Evolutionary conservation across 2,113 vertebrate species (phyloP).

Genomic region (Callithrix jacchus): DNA sequence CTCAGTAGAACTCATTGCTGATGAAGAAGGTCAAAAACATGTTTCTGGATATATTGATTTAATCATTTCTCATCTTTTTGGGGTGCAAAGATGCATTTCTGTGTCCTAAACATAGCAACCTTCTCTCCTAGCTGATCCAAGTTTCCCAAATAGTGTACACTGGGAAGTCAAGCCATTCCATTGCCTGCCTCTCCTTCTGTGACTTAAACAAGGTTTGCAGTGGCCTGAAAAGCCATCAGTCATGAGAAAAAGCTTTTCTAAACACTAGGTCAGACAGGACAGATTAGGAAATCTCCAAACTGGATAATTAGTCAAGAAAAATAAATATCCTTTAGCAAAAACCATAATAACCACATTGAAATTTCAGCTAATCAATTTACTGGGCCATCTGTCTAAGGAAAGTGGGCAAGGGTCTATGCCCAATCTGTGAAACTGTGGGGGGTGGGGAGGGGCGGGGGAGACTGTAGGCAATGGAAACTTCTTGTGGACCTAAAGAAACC

Average conservation of each 20-base stretch:
- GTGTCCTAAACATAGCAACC: neutral
- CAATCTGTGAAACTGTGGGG: neutral
- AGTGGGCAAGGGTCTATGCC: neutral
- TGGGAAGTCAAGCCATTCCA: neutral
- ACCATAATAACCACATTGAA: neutral
- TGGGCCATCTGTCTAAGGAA: neutral
- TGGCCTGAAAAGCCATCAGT: neutral
- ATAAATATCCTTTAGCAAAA: conserved; percentile 16
- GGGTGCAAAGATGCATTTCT: neutral
- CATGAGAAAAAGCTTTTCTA: neutral
- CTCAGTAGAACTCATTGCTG: neutral
- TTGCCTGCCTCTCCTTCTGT: neutral
- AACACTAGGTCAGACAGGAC: neutral
- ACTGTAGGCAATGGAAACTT: neutral
- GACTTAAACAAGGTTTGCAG: neutral
- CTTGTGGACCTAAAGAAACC: neutral
- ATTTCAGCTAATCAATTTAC: neutral
- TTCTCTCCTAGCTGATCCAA: neutral
- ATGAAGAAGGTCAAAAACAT: neutral
- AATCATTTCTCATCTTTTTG: neutral
- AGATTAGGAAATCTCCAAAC: conserved; percentile 27
- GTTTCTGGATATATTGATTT: neutral
- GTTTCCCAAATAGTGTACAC: neutral
- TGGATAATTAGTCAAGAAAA: conserved; percentile 55
- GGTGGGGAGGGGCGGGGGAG: too few species aligned